Evolutionary conservation across 2,113 vertebrate species (phyloP), one percentile per base, ranked within the genome.

Genomic region (Pseudonaja textilis): DNA sequence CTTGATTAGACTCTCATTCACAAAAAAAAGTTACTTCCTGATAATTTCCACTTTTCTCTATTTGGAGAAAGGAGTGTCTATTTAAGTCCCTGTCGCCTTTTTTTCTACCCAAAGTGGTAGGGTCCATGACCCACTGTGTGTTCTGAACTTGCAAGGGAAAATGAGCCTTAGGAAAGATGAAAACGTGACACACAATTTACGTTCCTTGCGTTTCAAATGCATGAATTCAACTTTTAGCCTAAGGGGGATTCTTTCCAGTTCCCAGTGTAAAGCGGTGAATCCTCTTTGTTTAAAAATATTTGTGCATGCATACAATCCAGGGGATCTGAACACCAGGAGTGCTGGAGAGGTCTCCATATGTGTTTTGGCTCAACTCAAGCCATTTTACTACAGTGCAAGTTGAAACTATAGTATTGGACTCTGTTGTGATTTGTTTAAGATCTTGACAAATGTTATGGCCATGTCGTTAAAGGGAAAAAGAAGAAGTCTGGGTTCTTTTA

Each of bases 1-100:
- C 96, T 97, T 94, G 96, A 95, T 96, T 93, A 96, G 95, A 95
- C 93, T 93, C 93, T 93, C 87, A 88, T 50, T 74, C 95, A 52
- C 12, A 52, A 52, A 52, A 52, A 52, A 52, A 91, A 92, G 92
- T 93, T 94, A 91, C 93, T 96, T 89, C 92, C 47, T 81, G 39
- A 93, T 59, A 90, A 91, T 90, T 88, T 94, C 95, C 91, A 69
- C 11, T 93, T 93, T 93, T 95, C 92, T 95, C 57, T 47, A 29
- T 87, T 69, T n/a, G 57, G 81, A 54, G 85, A 61, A 34, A 91
- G 4, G 54, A 50, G 10, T 47, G 29, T 90, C 52, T 57, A 47
- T 90, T 88, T 61, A 45, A 61, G 45, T 92, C 87, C 88, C 57
- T 45, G 88, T n/a, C 85, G n/a, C 23, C 61, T 52, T 22, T 89